A percentile compares a stretch with the other conserved stretches of the same genome.
phyloP scores from a whole-genome alignment of 1,140 invertebrate genomes.

The Ganaspis sp. region DNA sequence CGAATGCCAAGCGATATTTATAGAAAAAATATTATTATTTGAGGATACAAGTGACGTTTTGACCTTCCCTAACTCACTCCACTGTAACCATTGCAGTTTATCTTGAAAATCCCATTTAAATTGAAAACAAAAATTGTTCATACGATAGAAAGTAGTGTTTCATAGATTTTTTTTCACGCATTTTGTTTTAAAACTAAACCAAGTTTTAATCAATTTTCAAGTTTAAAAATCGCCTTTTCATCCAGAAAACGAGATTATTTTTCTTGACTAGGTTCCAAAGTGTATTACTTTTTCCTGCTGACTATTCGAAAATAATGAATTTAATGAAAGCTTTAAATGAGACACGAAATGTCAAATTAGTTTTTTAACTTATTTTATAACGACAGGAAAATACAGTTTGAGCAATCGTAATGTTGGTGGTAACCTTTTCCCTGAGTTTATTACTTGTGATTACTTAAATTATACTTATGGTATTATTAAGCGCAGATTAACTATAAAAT shows the following conservation, averaged over 20 bases:
- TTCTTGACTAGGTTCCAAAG: background rate
- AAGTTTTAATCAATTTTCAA: background rate
- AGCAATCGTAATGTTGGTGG: conserved; percentile 15
- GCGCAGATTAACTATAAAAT: conserved; percentile 5
- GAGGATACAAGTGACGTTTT: background rate
- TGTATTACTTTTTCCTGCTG: background rate
- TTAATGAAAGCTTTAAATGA: background rate
- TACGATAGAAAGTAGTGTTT: too few relatives aligned
- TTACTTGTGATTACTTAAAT: conserved; percentile 13
- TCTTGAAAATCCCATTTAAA: background rate
- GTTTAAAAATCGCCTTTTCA: background rate
- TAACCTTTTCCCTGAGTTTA: conserved; percentile 22
- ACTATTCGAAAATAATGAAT: background rate
- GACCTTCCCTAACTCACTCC: conserved; percentile 14
- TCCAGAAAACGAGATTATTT: conserved; percentile 1
- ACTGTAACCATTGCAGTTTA: background rate
- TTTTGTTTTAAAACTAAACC: background rate
- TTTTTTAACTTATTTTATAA: conserved; percentile 5
- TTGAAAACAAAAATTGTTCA: background rate
- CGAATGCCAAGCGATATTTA: conserved; percentile 19
- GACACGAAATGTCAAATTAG: background rate
- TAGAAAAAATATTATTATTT: conserved; percentile 28
- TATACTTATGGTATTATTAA: conserved; percentile 26
- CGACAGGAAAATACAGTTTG: background rate
- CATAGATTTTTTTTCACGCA: background rate